Evolutionary conservation across 1,140 invertebrate genomes (phyloP).

Genomic region (Magallana ariakensis): DNA sequence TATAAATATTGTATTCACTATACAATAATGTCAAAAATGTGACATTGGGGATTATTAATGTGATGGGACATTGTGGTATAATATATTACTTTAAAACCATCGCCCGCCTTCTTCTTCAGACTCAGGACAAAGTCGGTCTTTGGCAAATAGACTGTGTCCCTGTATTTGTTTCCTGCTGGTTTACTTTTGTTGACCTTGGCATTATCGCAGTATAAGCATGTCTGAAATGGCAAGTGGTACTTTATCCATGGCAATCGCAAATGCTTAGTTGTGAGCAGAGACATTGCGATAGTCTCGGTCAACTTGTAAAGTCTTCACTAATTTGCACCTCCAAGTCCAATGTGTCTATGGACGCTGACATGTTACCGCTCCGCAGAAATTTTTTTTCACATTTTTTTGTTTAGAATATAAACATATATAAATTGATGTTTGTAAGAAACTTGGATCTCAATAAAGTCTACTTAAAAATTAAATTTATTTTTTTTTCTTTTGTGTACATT

Average conservation of each 20-base stretch:
- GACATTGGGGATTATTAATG: too few relatives aligned
- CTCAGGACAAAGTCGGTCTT: slow-evolving; percentile 18
- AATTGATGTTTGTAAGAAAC: background rate
- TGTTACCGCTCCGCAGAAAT: slow-evolving; percentile 59
- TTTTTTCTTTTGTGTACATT: background rate
- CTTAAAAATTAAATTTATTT: too few relatives aligned
- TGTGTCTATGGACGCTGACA: slow-evolving; percentile 62
- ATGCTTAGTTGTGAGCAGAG: background rate
- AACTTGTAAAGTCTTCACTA: background rate
- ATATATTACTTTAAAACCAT: too few relatives aligned
- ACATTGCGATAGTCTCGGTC: background rate
- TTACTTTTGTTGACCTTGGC: background rate
- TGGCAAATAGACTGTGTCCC: background rate
- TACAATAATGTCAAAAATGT: too few relatives aligned
- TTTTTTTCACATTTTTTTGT: background rate
- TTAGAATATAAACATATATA: background rate
- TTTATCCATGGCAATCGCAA: background rate
- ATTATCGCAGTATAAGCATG: background rate
- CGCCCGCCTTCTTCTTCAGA: background rate
- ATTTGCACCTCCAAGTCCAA: background rate
- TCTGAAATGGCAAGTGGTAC: background rate
- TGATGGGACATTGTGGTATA: too few relatives aligned
- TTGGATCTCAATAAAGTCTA: background rate
- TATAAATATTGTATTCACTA: too few relatives aligned
- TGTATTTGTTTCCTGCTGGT: background rate